A percentile compares a stretch with the other conserved stretches of the same genome.
Evolutionary conservation across 2,888 invertebrate genomes (phyloP).

Genomic region (Xanthorhoe spadicearia): DNA sequence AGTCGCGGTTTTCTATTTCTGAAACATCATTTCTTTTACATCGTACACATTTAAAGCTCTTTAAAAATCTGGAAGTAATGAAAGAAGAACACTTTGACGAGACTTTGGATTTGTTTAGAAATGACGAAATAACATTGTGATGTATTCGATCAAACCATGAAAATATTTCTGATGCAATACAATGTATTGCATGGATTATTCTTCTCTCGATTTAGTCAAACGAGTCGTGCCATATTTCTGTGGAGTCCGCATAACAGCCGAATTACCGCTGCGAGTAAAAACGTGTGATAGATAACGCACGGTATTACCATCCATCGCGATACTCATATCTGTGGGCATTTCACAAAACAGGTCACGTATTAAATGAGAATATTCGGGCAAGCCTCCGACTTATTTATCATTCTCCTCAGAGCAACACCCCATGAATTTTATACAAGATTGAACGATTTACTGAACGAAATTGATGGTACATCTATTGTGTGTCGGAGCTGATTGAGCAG

Average conservation of each 20-base stretch:
- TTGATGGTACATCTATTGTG: conserved; percentile 83
- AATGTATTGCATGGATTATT: not conserved
- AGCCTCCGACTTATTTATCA: conserved; percentile 84
- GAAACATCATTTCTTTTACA: no score
- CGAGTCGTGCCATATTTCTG: conserved; percentile 26
- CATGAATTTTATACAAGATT: conserved; percentile 85
- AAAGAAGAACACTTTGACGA: no score
- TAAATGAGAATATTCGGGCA: conserved; percentile 84
- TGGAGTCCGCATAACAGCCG: conserved; percentile 47
- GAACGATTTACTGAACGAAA: conserved; percentile 83
- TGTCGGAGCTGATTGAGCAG: conserved; percentile 76
- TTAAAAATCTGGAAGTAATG: no score
- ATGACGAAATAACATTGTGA: not conserved
- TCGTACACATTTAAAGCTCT: no score
- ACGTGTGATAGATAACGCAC: conserved; percentile 74
- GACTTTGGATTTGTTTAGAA: no score
- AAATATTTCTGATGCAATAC: not conserved
- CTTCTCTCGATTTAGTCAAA: not conserved
- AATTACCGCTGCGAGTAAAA: conserved; percentile 61
- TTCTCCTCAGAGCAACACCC: conserved; percentile 81
- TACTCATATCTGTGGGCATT: conserved; percentile 78
- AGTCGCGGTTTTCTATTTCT: no score
- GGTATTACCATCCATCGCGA: conserved; percentile 69
- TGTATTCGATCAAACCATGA: not conserved
- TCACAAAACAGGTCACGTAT: conserved; percentile 83